phyloP scores from a whole-genome alignment of 2,888 invertebrate genomes.

The Pseudolycoriella hygida region DNA sequence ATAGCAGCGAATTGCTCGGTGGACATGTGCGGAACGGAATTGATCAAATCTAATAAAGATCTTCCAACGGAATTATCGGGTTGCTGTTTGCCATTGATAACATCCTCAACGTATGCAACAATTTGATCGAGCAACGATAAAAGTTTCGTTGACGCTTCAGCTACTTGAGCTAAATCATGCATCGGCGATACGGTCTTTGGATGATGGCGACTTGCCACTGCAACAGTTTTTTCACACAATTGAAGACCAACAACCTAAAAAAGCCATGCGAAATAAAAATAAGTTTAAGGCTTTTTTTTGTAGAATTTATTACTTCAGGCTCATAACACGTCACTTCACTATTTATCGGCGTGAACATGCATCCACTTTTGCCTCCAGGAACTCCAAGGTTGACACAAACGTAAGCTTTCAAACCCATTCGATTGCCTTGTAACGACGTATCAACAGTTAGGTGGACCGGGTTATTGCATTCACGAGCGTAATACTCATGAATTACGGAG shows the following conservation, averaged over 20 bases:
- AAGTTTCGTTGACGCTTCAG: slow-evolving; percentile 67
- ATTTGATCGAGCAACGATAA: slow-evolving; percentile 59
- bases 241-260: slow-evolving; percentile 48
- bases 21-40: slow-evolving; percentile 81
- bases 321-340: slow-evolving; percentile 80
- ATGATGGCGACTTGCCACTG: slow-evolving; percentile 31
- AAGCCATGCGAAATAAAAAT: slow-evolving; percentile 6
- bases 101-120: slow-evolving; percentile 79
- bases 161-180: slow-evolving; percentile 63
- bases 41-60: slow-evolving; percentile 74
- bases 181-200: slow-evolving; percentile 48
- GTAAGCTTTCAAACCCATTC: slow-evolving; percentile 89
- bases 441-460: slow-evolving; percentile 94
- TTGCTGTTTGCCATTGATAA: slow-evolving; percentile 56
- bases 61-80: slow-evolving; percentile 82
- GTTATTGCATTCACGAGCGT: slow-evolving; percentile 81
- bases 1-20: slow-evolving; percentile 83
- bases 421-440: slow-evolving; percentile 68
- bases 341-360: slow-evolving; percentile 91
- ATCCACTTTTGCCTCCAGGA: slow-evolving; percentile 80
- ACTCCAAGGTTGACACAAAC: slow-evolving; percentile 87
- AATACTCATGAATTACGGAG: slow-evolving; percentile 93
- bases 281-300: neutral
- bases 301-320: slow-evolving; percentile 50
- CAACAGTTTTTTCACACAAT: slow-evolving; percentile 68